phyloP scores from a whole-genome alignment of 2,113 vertebrate species.

The Amphiprion ocellaris region DNA sequence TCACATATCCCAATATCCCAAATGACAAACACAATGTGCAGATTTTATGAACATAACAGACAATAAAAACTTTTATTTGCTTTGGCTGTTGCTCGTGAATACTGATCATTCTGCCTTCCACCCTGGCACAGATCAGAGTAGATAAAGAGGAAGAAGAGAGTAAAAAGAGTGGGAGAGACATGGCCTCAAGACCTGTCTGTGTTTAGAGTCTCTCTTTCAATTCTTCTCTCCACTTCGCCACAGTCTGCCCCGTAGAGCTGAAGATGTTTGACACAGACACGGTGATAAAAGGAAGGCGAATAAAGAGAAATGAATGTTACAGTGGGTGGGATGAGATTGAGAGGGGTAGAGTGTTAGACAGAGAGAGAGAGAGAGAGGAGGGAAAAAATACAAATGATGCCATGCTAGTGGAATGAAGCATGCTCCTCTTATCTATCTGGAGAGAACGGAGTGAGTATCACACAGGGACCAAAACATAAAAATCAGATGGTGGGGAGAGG shows the following conservation, averaged over 20 bases:
- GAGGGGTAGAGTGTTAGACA: not conserved
- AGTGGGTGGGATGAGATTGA: conserved; percentile 20
- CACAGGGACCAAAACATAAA: conserved; percentile 65
- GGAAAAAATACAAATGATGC: conserved; percentile 59
- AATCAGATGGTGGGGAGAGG: conserved; percentile 56
- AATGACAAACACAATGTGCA: conserved; percentile 25
- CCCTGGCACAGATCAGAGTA: conserved; percentile 35
- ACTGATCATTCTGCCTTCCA: conserved; percentile 32
- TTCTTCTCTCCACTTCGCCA: conserved; percentile 28
- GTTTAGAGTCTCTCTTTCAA: conserved; percentile 12
- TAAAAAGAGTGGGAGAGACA: conserved; percentile 29
- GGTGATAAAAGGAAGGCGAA: conserved; percentile 37
- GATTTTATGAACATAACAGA: conserved; percentile 28
- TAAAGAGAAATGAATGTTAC: conserved; percentile 42
- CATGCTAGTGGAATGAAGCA: conserved; percentile 68
- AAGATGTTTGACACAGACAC: conserved; percentile 52
- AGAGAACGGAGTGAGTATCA: conserved; percentile 61
- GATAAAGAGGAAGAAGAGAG: conserved; percentile 22
- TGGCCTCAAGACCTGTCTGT: conserved; percentile 25
- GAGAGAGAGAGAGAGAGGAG: not conserved
- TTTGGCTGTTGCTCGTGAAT: conserved; percentile 40
- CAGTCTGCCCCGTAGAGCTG: conserved; percentile 30
- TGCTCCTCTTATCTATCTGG: conserved; percentile 65
- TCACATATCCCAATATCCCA: not conserved
- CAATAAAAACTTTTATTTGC: conserved; percentile 5